These are phyloP conservation scores for Galemys pyrenaicus DNA, from an alignment of 2,113 vertebrate species.

Conservation along the genomic window DNA sequence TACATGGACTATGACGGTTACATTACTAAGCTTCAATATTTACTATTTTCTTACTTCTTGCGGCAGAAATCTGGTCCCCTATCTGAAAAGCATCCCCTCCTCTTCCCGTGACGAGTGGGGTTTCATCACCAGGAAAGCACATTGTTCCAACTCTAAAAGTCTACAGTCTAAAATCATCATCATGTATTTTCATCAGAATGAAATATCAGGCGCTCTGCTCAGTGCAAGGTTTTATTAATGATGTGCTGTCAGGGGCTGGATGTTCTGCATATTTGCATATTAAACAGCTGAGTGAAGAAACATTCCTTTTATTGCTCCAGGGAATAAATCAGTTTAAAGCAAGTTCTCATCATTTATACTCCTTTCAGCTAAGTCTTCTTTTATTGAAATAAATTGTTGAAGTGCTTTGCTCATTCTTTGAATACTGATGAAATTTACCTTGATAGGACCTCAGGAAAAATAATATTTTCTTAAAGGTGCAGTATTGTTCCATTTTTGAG, in stretches of 20 bases:
- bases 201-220: conserved; percentile 96
- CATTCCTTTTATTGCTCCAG: conserved; percentile 97
- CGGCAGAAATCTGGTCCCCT: conserved; percentile 68
- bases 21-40: not conserved
- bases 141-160: conserved; percentile 93
- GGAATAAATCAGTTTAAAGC: conserved; percentile 99
- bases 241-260: conserved; percentile 96
- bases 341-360: conserved; percentile 96
- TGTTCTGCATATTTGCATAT: conserved; percentile 99
- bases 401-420: conserved; percentile 94
- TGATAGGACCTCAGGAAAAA: conserved; percentile 89
- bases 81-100: conserved; percentile 65
- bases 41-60: not conserved
- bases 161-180: conserved; percentile 98
- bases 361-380: conserved; percentile 95
- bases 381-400: conserved; percentile 97
- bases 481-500: conserved; percentile 81
- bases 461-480: conserved; percentile 89
- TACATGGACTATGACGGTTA: not conserved
- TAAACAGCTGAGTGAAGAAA: conserved; percentile 97
- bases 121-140: conserved; percentile 87
- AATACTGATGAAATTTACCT: conserved; percentile 93
- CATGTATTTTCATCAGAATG: conserved; percentile 99
- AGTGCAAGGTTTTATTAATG: conserved; percentile 98
- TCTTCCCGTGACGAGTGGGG: conserved; percentile 77